A percentile compares a stretch with the other conserved stretches of the same genome.
Conservation (phyloP, 2,888 invertebrate genomes). For the Aphodius granarius region DNA sequence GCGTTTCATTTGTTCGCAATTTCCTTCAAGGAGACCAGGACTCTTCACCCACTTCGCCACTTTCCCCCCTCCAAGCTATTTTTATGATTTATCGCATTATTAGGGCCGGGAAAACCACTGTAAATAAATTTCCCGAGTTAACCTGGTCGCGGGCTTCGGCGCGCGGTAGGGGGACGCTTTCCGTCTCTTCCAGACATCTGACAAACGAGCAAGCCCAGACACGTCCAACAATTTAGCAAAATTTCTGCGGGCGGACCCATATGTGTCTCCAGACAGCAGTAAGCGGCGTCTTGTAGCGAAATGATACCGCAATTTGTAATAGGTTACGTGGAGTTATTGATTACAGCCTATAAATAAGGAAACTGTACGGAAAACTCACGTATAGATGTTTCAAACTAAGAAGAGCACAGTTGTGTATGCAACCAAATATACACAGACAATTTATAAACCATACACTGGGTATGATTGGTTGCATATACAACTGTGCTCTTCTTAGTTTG, state of each 20-base stretch:
- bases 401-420: no score
- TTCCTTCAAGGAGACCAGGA: background rate
- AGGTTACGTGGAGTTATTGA: background rate
- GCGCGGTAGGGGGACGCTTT: background rate
- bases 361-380: background rate
- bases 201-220: background rate
- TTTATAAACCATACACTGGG: no score
- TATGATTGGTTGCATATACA: no score
- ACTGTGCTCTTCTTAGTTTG: no score
- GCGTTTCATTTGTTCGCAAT: background rate
- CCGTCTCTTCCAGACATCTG: background rate
- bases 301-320: background rate
- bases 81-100: background rate
- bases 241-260: background rate
- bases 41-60: background rate
- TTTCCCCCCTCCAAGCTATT: background rate
- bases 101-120: background rate
- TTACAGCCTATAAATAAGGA: background rate
- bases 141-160: background rate
- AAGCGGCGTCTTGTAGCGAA: background rate
- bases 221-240: background rate
- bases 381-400: background rate
- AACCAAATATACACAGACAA: no score
- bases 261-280: background rate
- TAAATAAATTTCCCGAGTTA: background rate